A percentile compares a stretch with the other conserved stretches of the same genome.
Evolutionary conservation across 2,797 vertebrate species (phyloP).

Genomic region (Iguana delicatissima): DNA sequence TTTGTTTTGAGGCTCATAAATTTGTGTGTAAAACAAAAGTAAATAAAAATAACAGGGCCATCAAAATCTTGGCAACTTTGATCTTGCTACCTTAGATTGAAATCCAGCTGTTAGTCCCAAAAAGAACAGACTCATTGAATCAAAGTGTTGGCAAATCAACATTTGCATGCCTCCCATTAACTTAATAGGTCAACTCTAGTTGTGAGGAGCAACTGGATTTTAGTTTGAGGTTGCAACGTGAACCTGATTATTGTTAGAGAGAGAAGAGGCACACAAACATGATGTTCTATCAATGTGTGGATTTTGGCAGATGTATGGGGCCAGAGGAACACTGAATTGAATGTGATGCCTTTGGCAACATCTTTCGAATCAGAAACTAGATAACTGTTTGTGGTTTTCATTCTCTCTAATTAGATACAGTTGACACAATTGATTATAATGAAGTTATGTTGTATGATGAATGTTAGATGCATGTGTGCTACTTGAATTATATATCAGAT

Average conservation of each 20-base stretch:
- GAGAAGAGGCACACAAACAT: neutral
- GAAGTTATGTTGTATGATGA: neutral
- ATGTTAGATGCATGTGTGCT: neutral
- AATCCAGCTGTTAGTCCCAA: too few species aligned
- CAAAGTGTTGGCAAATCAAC: too few species aligned
- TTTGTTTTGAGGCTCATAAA: neutral
- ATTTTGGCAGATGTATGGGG: neutral
- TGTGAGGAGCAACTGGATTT: neutral
- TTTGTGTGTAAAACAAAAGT: neutral
- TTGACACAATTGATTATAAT: neutral
- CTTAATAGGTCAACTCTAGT: too few species aligned
- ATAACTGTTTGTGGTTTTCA: neutral
- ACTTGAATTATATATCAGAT: conserved; percentile 4
- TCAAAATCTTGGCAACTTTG: neutral
- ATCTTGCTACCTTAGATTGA: neutral
- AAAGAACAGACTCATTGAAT: too few species aligned
- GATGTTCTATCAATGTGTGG: neutral
- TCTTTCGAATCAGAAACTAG: conserved; percentile 2
- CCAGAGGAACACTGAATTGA: neutral
- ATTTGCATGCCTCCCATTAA: too few species aligned
- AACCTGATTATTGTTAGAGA: neutral
- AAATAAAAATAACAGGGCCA: neutral
- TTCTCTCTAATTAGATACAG: neutral
- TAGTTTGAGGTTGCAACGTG: neutral
- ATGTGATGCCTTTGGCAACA: neutral